phyloP scores from a whole-genome alignment of 2,888 invertebrate genomes.

The Clivina fossor region DNA sequence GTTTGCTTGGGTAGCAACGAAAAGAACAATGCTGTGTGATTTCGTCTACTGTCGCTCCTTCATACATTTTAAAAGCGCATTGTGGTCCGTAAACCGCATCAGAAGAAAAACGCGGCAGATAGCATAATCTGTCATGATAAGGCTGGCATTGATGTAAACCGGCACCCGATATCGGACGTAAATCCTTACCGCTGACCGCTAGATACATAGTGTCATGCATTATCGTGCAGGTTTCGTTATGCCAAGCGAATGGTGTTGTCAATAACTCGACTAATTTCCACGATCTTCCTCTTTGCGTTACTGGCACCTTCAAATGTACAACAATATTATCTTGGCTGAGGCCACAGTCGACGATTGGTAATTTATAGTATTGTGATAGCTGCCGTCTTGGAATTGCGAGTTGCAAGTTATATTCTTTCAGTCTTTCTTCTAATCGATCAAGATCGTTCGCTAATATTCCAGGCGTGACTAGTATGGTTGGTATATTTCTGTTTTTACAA shows the following conservation, averaged over 20 bases:
- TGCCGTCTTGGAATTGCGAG: background rate
- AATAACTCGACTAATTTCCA: conserved; percentile 20
- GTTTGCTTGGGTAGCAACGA: no score
- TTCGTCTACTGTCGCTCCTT: conserved; percentile 9
- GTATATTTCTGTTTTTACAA: conserved; percentile 1
- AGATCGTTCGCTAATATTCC: conserved; percentile 1
- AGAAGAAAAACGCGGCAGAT: conserved; percentile 19
- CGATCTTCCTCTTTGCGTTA: background rate
- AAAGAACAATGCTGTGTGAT: no score
- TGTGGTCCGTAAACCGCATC: conserved; percentile 23
- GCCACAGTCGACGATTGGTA: conserved; percentile 22
- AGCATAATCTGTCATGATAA: conserved; percentile 23
- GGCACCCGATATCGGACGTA: conserved; percentile 16
- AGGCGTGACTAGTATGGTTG: conserved; percentile 1
- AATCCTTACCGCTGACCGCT: conserved; percentile 11
- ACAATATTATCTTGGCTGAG: background rate
- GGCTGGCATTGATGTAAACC: conserved; percentile 20
- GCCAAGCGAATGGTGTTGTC: conserved; percentile 26
- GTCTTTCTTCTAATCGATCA: background rate
- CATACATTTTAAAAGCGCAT: conserved; percentile 12
- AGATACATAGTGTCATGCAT: conserved; percentile 24
- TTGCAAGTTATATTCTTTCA: background rate
- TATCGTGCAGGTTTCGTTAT: conserved; percentile 15
- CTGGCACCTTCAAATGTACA: conserved; percentile 14
- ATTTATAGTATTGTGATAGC: conserved; percentile 20